A percentile compares a stretch with the other conserved stretches of the same genome.
Conservation (phyloP, 2,888 invertebrate species). For the Nezara viridula region DNA sequence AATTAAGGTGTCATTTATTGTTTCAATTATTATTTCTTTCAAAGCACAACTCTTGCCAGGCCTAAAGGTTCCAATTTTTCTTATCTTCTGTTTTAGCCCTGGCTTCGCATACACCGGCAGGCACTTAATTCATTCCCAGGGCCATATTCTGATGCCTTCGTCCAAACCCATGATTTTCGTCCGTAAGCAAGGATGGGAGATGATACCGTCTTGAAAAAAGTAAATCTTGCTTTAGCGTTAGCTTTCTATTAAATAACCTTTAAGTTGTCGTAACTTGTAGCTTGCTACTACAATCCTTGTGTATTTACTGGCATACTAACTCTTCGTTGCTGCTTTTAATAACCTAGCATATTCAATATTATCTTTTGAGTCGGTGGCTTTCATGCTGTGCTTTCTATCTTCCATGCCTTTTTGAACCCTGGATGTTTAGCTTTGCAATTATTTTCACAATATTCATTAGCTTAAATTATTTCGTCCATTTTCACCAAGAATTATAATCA, state of each 20-base stretch:
- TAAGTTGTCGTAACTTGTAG: neutral
- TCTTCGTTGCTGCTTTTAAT: neutral
- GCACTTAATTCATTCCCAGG: neutral
- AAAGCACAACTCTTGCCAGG: neutral
- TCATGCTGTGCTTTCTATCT: no score
- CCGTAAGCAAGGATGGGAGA: neutral
- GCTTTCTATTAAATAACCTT: neutral
- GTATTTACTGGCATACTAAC: neutral
- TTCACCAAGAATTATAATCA: no score
- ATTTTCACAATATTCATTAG: no score
- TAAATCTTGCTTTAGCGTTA: neutral
- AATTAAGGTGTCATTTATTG: no score
- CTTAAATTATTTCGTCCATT: no score
- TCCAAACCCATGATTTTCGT: neutral
- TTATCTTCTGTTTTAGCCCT: neutral
- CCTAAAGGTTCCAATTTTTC: neutral
- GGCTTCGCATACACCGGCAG: neutral
- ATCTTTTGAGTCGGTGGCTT: neutral
- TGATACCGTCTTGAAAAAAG: neutral
- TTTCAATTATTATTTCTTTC: neutral
- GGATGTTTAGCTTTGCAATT: no score
- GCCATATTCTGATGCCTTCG: neutral
- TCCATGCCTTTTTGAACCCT: neutral
- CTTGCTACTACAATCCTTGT: neutral
- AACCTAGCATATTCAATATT: neutral